These are phyloP conservation scores for Myathropa florea DNA, from an alignment of 2,888 invertebrate species.

Conservation along the genomic window DNA sequence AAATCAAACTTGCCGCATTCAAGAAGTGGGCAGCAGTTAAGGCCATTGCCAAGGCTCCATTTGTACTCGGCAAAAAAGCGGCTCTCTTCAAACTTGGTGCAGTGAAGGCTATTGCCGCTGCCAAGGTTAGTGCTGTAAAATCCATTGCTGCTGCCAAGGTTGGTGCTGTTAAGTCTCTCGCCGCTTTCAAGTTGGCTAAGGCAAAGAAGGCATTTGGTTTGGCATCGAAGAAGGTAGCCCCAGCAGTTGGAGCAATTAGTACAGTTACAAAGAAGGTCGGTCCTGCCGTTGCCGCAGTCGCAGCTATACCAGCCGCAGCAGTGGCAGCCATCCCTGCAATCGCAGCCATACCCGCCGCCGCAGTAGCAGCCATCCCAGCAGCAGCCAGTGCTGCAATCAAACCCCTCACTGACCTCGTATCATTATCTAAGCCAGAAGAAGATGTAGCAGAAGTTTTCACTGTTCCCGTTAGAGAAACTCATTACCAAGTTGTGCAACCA, in stretches of 20 bases:
- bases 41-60: conserved; percentile 27
- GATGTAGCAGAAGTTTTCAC: conserved; percentile 3
- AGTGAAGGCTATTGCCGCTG: conserved; percentile 28
- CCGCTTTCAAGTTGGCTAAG: conserved; percentile 33
- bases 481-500: conserved; percentile 7
- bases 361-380: conserved; percentile 1
- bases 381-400: conserved; percentile 2
- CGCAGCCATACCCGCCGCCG: conserved; percentile 3
- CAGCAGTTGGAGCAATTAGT: conserved; percentile 5
- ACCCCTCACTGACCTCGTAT: not conserved
- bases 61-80: conserved; percentile 42
- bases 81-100: conserved; percentile 38
- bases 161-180: conserved; percentile 39
- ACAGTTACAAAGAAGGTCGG: not conserved
- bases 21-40: conserved; percentile 35
- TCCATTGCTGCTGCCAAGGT: no score
- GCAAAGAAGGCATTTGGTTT: conserved; percentile 22
- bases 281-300: not conserved
- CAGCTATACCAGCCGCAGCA: not conserved
- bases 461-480: conserved; percentile 9
- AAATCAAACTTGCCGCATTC: conserved; percentile 45
- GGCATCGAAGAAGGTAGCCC: conserved; percentile 27
- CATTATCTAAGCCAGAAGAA: not conserved
- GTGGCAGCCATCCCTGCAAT: not conserved
- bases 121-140: no score